phyloP scores from a whole-genome alignment of 2,888 invertebrate genomes.

The Sarcophaga rosellei region DNA sequence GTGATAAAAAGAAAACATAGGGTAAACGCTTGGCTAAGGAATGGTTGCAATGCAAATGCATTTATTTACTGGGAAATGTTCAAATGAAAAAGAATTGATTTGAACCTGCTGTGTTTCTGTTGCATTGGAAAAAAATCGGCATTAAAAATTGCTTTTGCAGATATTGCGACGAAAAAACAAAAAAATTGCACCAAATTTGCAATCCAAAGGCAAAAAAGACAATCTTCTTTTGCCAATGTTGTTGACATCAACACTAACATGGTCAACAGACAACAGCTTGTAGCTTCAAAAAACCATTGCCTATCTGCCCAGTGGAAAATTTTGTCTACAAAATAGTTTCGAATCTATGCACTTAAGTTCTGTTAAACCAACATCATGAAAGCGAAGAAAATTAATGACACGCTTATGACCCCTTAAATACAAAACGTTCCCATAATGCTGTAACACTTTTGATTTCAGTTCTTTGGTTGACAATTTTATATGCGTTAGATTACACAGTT shows the following conservation, averaged over 20 bases:
- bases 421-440: too few species aligned
- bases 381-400: too few species aligned
- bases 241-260: conserved; percentile 61
- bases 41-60: conserved; percentile 67
- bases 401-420: too few species aligned
- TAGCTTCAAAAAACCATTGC: neutral
- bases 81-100: conserved; percentile 69
- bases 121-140: conserved; percentile 45
- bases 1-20: neutral
- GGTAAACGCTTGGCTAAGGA: neutral
- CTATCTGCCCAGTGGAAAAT: conserved; percentile 21
- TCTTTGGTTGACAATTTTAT: too few species aligned
- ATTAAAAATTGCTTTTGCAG: conserved; percentile 7
- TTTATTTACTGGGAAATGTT: conserved; percentile 67
- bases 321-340: neutral
- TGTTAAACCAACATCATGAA: neutral
- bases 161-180: neutral
- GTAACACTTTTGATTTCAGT: too few species aligned
- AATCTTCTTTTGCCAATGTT: conserved; percentile 46
- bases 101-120: conserved; percentile 37
- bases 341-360: neutral
- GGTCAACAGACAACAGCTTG: conserved; percentile 34
- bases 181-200: conserved; percentile 48
- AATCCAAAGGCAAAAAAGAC: conserved; percentile 43
- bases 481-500: too few species aligned